These are phyloP conservation scores for Esox lucius DNA, from an alignment of 2,797 vertebrate species.

Conservation along the genomic window DNA sequence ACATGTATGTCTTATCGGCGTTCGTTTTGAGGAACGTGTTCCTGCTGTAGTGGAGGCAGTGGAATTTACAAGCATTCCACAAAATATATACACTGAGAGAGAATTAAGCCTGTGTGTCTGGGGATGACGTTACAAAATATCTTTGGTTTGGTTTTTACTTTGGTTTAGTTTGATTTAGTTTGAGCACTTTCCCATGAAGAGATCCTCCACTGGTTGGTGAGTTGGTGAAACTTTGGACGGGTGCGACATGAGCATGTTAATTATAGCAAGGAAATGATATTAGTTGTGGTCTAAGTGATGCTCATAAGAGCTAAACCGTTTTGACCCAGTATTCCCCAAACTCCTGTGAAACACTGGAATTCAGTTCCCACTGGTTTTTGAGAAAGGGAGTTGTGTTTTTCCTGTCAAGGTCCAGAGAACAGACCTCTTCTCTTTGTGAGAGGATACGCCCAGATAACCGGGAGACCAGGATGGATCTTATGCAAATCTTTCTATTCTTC, in stretches of 20 bases:
- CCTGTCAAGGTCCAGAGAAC: slow-evolving; percentile 29
- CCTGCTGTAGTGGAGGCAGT: background rate
- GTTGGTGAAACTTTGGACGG: background rate
- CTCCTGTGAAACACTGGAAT: background rate
- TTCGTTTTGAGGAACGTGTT: background rate
- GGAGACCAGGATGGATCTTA: background rate
- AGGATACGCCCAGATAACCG: background rate
- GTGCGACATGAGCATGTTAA: background rate
- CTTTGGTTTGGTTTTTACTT: background rate
- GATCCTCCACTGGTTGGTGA: no score
- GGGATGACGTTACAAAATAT: background rate
- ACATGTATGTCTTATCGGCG: background rate
- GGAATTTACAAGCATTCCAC: background rate
- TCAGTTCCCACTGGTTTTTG: slow-evolving; percentile 3
- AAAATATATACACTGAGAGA: background rate
- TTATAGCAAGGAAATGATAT: background rate
- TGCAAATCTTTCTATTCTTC: no score
- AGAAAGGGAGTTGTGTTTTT: slow-evolving; percentile 18
- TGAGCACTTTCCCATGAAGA: background rate
- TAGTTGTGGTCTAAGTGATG: background rate
- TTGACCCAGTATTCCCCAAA: background rate
- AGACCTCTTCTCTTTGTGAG: slow-evolving; percentile 6
- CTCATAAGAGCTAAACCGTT: background rate
- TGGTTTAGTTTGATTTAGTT: background rate
- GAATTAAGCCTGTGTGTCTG: background rate